These are phyloP conservation scores for Tetheella fluctuosa DNA, from an alignment of 2,888 invertebrate species.

Conservation along the genomic window DNA sequence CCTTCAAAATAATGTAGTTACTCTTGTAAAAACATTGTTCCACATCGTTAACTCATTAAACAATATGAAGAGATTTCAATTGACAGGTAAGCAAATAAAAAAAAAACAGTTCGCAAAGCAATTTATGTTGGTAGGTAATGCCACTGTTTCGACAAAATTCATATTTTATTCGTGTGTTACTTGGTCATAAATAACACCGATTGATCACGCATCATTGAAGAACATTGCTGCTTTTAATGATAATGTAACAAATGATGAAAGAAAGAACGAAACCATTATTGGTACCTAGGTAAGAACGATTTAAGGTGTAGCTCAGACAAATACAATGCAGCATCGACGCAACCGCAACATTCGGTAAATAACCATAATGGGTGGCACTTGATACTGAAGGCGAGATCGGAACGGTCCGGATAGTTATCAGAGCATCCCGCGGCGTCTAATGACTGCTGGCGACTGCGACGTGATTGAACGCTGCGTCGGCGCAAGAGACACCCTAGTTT, in stretches of 20 bases:
- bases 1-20: background rate
- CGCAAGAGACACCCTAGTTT: slow-evolving; percentile 25
- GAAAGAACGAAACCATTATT: background rate
- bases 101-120: background rate
- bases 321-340: slow-evolving; percentile 19
- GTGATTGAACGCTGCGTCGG: slow-evolving; percentile 48
- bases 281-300: background rate
- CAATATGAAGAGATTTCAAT: slow-evolving; percentile 6
- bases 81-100: background rate
- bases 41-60: slow-evolving; percentile 2
- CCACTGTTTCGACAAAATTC: slow-evolving; percentile 5
- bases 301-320: slow-evolving; percentile 27
- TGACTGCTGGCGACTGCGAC: slow-evolving; percentile 36
- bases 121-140: background rate
- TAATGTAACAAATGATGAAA: slow-evolving; percentile 5
- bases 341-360: slow-evolving; percentile 50
- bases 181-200: background rate
- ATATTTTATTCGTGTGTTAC: slow-evolving; percentile 1
- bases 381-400: slow-evolving; percentile 29
- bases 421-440: slow-evolving; percentile 52
- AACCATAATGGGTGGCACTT: slow-evolving; percentile 34
- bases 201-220: slow-evolving; percentile 3
- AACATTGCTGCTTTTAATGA: background rate
- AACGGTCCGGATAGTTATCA: slow-evolving; percentile 55
- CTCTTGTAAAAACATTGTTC: background rate